Percentiles rank a stretch among this genome's conserved stretches.
Evolutionary conservation across 2,113 vertebrate genomes (phyloP).

Genomic region (Cheilinus undulatus): DNA sequence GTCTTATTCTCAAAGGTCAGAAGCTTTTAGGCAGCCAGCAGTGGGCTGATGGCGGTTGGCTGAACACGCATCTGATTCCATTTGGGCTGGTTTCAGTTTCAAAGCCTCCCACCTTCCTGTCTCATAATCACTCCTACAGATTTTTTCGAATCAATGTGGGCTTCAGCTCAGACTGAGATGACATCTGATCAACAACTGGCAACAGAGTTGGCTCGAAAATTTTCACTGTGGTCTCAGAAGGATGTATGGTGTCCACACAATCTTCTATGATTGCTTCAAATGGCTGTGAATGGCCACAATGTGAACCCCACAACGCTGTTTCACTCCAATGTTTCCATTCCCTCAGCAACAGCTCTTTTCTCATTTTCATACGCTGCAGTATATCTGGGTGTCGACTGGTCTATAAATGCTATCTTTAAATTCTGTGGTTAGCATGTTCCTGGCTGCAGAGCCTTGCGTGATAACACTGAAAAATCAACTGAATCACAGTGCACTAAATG

Average conservation of each 20-base stretch:
- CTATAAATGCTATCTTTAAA: slow-evolving; percentile 75
- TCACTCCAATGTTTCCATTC: slow-evolving; percentile 33
- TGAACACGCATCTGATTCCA: slow-evolving; percentile 74
- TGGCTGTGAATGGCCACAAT: slow-evolving; percentile 25
- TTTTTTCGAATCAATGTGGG: slow-evolving; percentile 59
- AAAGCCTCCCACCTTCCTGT: slow-evolving; percentile 80
- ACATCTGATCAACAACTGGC: slow-evolving; percentile 61
- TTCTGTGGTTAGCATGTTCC: slow-evolving; percentile 47
- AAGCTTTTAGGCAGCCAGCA: slow-evolving; percentile 61
- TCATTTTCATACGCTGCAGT: slow-evolving; percentile 35
- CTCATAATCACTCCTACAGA: slow-evolving; percentile 76
- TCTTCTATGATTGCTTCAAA: slow-evolving; percentile 49
- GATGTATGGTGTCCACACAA: slow-evolving; percentile 53
- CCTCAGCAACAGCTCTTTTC: slow-evolving; percentile 32
- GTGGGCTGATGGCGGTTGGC: slow-evolving; percentile 73
- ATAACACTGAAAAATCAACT: slow-evolving; percentile 48
- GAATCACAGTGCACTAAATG: slow-evolving; percentile 38
- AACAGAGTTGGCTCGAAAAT: slow-evolving; percentile 16
- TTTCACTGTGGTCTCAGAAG: slow-evolving; percentile 26
- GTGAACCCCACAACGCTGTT: slow-evolving; percentile 25
- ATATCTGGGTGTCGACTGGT: slow-evolving; percentile 56
- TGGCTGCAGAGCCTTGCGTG: slow-evolving; percentile 43
- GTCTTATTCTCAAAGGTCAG: slow-evolving; percentile 77
- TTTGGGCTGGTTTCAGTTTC: slow-evolving; percentile 79
- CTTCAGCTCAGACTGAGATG: slow-evolving; percentile 21